These are phyloP conservation scores for Himalopsyche tibetana DNA, from an alignment of 2,888 invertebrate genomes.

Conservation along the genomic window DNA sequence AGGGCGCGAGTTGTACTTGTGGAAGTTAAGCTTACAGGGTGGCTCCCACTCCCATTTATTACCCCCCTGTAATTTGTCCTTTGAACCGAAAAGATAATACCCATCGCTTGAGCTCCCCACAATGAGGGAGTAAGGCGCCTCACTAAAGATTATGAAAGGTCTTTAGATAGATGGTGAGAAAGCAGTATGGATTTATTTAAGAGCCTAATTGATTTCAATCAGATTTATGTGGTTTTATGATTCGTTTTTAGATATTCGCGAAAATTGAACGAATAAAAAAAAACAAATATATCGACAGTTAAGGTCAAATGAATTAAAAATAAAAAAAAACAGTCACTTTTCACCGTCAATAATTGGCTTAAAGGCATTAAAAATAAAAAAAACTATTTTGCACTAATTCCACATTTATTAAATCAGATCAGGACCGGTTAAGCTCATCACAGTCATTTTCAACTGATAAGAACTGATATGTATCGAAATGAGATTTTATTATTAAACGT, in stretches of 20 bases:
- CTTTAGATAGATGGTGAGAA: slow-evolving; percentile 19
- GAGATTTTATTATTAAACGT: too few relatives aligned
- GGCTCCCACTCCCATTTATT: slow-evolving; percentile 54
- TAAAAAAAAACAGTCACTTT: too few relatives aligned
- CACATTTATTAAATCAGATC: too few relatives aligned
- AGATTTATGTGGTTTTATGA: not conserved
- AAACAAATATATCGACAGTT: too few relatives aligned
- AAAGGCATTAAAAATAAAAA: too few relatives aligned
- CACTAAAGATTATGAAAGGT: slow-evolving; percentile 41
- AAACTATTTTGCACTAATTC: too few relatives aligned
- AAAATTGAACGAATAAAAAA: too few relatives aligned
- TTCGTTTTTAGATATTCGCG: not conserved
- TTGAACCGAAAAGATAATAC: slow-evolving; percentile 63
- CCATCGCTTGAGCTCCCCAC: slow-evolving; percentile 29
- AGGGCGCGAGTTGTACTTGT: not conserved
- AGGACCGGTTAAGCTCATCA: too few relatives aligned
- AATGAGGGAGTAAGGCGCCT: not conserved
- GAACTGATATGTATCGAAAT: too few relatives aligned
- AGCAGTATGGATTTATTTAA: not conserved
- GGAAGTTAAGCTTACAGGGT: slow-evolving; percentile 31
- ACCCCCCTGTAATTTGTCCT: slow-evolving; percentile 60
- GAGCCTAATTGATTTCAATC: slow-evolving; percentile 4
- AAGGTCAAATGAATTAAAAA: too few relatives aligned
- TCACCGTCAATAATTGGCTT: too few relatives aligned
- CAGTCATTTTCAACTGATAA: too few relatives aligned